These are phyloP conservation scores for Spondyliosoma cantharus DNA, from an alignment of 2,797 vertebrate genomes.

Conservation along the genomic window DNA sequence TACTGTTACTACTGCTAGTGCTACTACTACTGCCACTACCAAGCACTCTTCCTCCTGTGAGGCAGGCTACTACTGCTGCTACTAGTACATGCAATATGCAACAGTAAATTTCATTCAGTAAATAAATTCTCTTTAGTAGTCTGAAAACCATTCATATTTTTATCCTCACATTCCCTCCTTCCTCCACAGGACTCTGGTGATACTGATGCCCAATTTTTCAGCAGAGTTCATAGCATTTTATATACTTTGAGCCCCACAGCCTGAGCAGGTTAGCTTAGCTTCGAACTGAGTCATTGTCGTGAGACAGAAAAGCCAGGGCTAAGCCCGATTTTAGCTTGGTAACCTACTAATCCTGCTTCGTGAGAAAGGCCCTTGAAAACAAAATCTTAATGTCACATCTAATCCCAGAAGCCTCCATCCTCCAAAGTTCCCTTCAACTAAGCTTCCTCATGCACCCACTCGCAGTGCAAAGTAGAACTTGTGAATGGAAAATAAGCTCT, in stretches of 20 bases:
- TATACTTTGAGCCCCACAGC: conserved; percentile 11
- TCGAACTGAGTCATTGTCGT: conserved; percentile 46
- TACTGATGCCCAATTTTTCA: not conserved
- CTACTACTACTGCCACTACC: too few species aligned
- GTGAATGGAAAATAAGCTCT: conserved; percentile 15
- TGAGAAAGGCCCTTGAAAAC: conserved; percentile 61
- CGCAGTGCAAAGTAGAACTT: conserved; percentile 30
- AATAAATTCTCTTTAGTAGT: conserved; percentile 27
- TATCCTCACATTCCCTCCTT: conserved; percentile 13
- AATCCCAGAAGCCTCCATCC: conserved; percentile 57
- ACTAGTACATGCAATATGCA: conserved; percentile 30
- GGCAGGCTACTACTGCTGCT: too few species aligned
- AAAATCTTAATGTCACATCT: conserved; percentile 67
- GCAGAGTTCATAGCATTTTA: conserved; percentile 12
- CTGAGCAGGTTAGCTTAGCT: conserved; percentile 42
- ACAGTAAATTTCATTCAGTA: conserved; percentile 36
- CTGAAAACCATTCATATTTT: not conserved
- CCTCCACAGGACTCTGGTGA: not conserved
- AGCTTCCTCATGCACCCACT: conserved; percentile 31
- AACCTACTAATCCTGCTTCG: conserved; percentile 61
- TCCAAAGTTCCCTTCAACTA: conserved; percentile 40
- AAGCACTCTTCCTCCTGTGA: too few species aligned
- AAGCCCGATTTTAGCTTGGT: conserved; percentile 54
- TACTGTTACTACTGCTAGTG: too few species aligned
- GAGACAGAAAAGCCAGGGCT: conserved; percentile 51